A percentile compares a stretch with the other conserved stretches of the same genome.
These are phyloP conservation scores for Emydocephalus ijimae DNA, from an alignment of 2,113 vertebrate genomes.

Conservation along the genomic window DNA sequence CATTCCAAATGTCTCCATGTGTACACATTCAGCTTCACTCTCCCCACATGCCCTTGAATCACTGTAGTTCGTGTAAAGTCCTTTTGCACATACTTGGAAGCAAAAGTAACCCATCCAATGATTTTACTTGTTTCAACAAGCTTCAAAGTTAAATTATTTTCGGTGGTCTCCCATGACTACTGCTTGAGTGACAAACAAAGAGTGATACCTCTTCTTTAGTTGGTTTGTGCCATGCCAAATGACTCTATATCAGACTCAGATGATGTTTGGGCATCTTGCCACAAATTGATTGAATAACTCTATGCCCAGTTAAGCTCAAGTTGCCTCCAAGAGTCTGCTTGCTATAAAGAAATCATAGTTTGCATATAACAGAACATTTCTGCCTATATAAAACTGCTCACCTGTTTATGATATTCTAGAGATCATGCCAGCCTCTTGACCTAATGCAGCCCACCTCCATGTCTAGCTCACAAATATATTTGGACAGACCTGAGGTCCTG, in stretches of 20 bases:
- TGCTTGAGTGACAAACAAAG: neutral
- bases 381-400: neutral
- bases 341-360: neutral
- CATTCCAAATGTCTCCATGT: neutral
- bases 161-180: neutral
- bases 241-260: neutral
- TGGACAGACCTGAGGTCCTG: neutral
- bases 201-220: neutral
- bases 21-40: neutral
- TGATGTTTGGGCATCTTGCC: neutral
- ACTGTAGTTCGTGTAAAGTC: neutral
- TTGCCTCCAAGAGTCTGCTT: neutral
- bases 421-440: neutral
- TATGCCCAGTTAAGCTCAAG: neutral
- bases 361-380: neutral
- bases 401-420: neutral
- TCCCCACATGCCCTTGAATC: neutral
- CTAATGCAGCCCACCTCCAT: neutral
- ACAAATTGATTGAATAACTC: neutral
- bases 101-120: neutral
- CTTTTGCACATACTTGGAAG: neutral
- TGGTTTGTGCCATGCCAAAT: neutral
- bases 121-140: neutral
- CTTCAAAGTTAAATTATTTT: neutral
- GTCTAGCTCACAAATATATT: neutral